Base-by-base conservation (phyloP, 2,113 vertebrate species). In the Pelodiscus sinensis region DNA sequence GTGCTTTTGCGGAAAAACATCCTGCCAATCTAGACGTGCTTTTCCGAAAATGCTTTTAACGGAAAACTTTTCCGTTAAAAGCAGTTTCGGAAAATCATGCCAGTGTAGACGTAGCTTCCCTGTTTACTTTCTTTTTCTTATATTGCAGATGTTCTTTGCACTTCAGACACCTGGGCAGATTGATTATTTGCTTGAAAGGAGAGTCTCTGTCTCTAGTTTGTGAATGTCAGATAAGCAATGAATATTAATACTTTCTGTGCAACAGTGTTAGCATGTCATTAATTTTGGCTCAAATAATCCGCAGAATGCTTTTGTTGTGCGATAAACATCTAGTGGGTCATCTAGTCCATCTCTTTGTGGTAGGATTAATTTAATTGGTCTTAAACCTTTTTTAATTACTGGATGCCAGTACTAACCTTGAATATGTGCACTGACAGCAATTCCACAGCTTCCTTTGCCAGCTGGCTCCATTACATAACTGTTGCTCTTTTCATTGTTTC, bases 151-250 rank as follows among this genome's bases (percentile, higher is more conserved):
- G 51, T 75, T 71, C 31, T 84, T 83, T 81, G 62, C 84, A 44
- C 14, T 77, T 29, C 44, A 84, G 54, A 52, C 84, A 87, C 44
- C 77, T 87, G 83, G 52, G 58, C 73, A 78, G 86, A 86, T 60
- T 84, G 65, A 62, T 81, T 80, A 27, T 27, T 44, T 89, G n/a
- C 54, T 81, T 79, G 75, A 71, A 82, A 84, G 50, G 65, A 79
- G 44, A 73, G 51, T 56, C 56, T 56, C 29, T 57, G 16, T 75
- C 73, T 75, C 22, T 54, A 57, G 60, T 75, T 92, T 80, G 84
- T 50, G 25, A 84, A 84, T 84, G 56, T 87, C 77, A 84, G 84
- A 89, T 73, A 95, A 79, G 54, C 58, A 84, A 86, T 87, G 81
- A 85, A 87, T 84, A 79, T 81, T 82, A 89, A 91, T 91, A 82